Conservation (phyloP, 2,888 invertebrate genomes). For the Saturnia pavonia region DNA sequence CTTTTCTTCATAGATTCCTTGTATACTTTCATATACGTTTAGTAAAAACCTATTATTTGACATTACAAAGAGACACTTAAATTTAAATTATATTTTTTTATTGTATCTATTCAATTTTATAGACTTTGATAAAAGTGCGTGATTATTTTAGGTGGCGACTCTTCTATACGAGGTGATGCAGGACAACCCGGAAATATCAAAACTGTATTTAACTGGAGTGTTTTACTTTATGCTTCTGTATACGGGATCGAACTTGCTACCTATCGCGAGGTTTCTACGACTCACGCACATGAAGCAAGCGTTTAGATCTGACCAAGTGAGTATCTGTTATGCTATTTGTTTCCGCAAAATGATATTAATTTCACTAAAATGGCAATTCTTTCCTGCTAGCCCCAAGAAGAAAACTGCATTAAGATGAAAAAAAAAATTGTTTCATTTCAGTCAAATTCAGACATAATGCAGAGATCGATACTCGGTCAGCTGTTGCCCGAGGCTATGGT, state of each 20-base stretch:
- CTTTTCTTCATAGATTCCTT: too few species aligned
- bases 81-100: too few species aligned
- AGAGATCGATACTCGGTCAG: constrained; percentile 95
- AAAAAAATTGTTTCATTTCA: constrained; percentile 35
- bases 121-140: neutral
- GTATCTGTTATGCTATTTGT: constrained; percentile 32
- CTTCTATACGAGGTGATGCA: constrained; percentile 94
- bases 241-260: constrained; percentile 98
- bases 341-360: too few species aligned
- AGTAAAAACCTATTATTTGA: too few species aligned
- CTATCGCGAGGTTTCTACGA: constrained; percentile 96
- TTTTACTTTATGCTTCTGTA: constrained; percentile 99
- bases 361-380: too few species aligned
- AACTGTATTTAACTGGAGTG: constrained; percentile 96
- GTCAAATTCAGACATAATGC: constrained; percentile 91
- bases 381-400: neutral
- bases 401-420: neutral
- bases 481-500: constrained; percentile 99
- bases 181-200: constrained; percentile 97
- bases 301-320: constrained; percentile 94
- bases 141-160: constrained; percentile 86
- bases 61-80: too few species aligned
- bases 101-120: neutral
- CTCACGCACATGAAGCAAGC: constrained; percentile 98
- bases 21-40: too few species aligned